phyloP scores from a whole-genome alignment of 2,113 vertebrate genomes.

The Lophura nycthemera region DNA sequence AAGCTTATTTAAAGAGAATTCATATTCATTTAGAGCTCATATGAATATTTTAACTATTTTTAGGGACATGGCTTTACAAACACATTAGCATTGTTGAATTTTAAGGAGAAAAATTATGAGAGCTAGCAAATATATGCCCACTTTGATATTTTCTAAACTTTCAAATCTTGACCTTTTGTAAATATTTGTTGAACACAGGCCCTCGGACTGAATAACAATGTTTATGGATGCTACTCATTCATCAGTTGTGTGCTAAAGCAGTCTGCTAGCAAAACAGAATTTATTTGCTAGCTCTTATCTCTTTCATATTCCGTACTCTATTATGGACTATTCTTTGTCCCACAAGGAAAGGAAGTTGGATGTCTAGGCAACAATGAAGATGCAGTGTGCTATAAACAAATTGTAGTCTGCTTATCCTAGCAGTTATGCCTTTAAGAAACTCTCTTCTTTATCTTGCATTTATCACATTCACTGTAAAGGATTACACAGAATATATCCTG shows the following conservation, averaged over 20 bases:
- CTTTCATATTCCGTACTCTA: background rate
- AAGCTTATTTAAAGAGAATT: background rate
- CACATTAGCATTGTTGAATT: constrained; percentile 35
- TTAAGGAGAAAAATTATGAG: constrained; percentile 13
- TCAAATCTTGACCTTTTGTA: constrained; percentile 1
- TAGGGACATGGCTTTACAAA: constrained; percentile 10
- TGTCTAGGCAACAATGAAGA: background rate
- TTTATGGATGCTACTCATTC: background rate
- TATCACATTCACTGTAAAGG: constrained; percentile 1
- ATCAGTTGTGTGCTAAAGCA: background rate
- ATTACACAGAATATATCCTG: background rate
- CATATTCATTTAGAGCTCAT: background rate
- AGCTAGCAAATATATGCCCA: background rate
- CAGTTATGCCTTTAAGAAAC: background rate
- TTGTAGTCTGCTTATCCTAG: background rate
- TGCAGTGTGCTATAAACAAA: background rate
- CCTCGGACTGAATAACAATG: background rate
- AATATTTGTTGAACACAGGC: background rate
- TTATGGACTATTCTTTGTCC: background rate
- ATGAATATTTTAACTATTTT: constrained; percentile 14
- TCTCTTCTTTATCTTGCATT: background rate
- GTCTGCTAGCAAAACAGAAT: background rate
- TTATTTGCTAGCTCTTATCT: background rate
- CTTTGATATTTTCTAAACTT: constrained; percentile 17
- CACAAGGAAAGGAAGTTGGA: background rate